A percentile compares a stretch with the other conserved stretches of the same genome.
phyloP scores from a whole-genome alignment of 2,888 invertebrate species.

The Acanthosepion pharaonis region DNA sequence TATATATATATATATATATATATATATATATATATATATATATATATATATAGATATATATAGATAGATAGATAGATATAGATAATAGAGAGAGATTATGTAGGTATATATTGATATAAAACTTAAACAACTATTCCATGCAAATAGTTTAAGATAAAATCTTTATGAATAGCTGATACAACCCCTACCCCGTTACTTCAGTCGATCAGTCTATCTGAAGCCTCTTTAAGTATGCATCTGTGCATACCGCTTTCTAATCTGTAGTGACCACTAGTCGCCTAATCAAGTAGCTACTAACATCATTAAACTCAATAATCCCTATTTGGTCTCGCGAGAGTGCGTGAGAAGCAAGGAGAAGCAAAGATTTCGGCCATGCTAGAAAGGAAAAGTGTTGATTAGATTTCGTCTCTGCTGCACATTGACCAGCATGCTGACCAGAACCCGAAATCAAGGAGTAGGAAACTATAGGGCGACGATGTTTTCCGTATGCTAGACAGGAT shows the following conservation, averaged over 20 bases:
- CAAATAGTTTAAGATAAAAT: not conserved
- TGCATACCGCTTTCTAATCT: not conserved
- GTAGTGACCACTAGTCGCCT: not conserved
- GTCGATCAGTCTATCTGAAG: not conserved
- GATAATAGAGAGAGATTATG: too few relatives aligned
- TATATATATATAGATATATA: too few relatives aligned
- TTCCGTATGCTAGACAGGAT: too few relatives aligned
- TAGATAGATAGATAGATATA: too few relatives aligned
- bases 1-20: too few relatives aligned
- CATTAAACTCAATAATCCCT: constrained; percentile 6
- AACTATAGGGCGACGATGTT: not conserved
- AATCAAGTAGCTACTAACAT: not conserved
- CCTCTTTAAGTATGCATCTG: not conserved
- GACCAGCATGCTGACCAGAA: not conserved
- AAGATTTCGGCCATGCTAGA: not conserved
- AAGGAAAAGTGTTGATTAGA: not conserved
- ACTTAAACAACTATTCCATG: not conserved
- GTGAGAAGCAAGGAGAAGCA: constrained; percentile 33
- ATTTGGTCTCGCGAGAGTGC: constrained; percentile 3
- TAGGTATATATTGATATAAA: not conserved
- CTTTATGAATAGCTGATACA: not conserved
- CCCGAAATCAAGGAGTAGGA: not conserved
- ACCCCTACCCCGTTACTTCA: not conserved
- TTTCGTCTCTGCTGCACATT: not conserved
- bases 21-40: too few relatives aligned